phyloP scores from a whole-genome alignment of 2,113 vertebrate genomes.

The Pelecanus crispus region DNA sequence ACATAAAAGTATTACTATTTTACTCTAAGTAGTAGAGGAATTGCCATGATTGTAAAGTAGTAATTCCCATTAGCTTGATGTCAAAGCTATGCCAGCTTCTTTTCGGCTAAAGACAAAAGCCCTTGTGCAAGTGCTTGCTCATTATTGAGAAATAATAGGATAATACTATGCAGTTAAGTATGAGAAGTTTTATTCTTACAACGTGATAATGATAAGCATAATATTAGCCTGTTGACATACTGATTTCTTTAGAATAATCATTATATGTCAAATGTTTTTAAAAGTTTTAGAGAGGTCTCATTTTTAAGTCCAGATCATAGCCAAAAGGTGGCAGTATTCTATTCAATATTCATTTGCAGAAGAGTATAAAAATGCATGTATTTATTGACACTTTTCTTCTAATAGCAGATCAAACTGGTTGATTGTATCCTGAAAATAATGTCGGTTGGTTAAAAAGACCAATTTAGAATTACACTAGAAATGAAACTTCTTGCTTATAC shows the following conservation, averaged over 20 bases:
- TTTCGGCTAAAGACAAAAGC: slow-evolving; percentile 39
- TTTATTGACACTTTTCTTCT: not conserved
- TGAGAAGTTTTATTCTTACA: not conserved
- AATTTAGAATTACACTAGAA: not conserved
- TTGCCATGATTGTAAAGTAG: not conserved
- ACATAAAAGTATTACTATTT: not conserved
- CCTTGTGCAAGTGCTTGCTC: slow-evolving; percentile 30
- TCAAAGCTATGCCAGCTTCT: not conserved
- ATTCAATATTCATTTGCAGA: slow-evolving; percentile 57
- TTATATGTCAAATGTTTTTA: not conserved
- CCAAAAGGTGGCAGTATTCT: slow-evolving; percentile 69
- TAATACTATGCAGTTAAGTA: not conserved
- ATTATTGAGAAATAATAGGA: slow-evolving; percentile 3
- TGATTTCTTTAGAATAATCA: not conserved
- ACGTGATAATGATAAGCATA: slow-evolving; percentile 3
- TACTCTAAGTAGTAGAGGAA: not conserved
- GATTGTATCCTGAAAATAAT: not conserved
- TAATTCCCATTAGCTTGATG: slow-evolving; percentile 31
- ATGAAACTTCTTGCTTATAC: not conserved
- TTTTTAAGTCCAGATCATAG: slow-evolving; percentile 34
- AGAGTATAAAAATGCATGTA: not conserved
- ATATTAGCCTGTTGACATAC: not conserved
- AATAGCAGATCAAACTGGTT: not conserved
- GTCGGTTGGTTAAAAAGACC: not conserved
- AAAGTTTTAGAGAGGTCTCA: not conserved